Evolutionary conservation across 1,140 invertebrate genomes (phyloP), one percentile per base, ranked within the genome.

Genomic region (Chelonus insularis): DNA sequence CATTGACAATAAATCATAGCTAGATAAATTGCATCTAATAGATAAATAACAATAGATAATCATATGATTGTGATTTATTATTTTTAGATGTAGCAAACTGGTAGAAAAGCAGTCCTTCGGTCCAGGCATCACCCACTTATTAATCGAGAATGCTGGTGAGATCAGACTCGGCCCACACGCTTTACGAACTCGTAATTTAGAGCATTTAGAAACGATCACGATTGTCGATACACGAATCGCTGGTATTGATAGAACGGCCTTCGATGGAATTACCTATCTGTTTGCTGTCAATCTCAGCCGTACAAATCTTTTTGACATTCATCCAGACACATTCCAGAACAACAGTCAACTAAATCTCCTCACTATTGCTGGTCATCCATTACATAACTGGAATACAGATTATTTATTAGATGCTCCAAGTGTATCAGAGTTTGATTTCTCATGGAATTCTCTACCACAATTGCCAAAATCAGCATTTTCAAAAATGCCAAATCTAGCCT

Each of bases 251-350:
- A 71, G 68, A 25, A 86, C 82, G 7, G 87, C 88, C 0, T 91
- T 91, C 75, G 80, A 85, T 39, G 88, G 86, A 0, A 74, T 90
- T 9, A 70, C 84, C 8, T 84, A 87, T 50, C 76, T 91, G 1
- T 88, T 86, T 57, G 82, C 86, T 1, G 82, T 90, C 0, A 89
- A 89, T 66, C 74, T 91, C 25, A 87, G 87, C 0, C 83, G 86
- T 64, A 88, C 88, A 50, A 84, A 83, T 41, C 75, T 90, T 12
- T 81, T 84, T 23, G 79, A 80, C 20, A 77, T 90, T 18, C 84
- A 88, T 65, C 86, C 87, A 0, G 84, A 89, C 60, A 86, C 86
- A 1, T 90, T 90, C 73, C 79, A 83, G 1, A 84, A 81, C 50
- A 88, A 88, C 66, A 85, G 83, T 36, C 86, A 88, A 64, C 71